phyloP scores from a whole-genome alignment of 2,888 invertebrate species.

The Phytoseiulus persimilis region DNA sequence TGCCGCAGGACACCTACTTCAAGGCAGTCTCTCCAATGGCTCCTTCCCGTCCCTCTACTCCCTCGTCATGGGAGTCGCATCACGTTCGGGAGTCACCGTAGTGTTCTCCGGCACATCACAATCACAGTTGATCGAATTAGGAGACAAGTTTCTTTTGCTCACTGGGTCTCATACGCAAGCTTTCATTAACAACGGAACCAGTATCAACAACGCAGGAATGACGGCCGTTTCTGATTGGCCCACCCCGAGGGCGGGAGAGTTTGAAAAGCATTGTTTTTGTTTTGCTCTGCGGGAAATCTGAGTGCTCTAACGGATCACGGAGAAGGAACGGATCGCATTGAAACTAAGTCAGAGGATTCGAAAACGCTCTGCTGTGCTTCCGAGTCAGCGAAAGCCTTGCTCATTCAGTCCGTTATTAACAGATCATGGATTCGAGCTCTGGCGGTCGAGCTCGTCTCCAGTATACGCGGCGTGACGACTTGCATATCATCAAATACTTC shows the following conservation, averaged over 20 bases:
- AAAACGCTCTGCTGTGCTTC: too few relatives aligned
- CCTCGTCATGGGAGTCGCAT: not conserved
- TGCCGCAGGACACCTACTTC: not conserved
- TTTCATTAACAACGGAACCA: slow-evolving; percentile 17
- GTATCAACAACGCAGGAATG: slow-evolving; percentile 29
- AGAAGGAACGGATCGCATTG: too few relatives aligned
- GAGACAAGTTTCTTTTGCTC: not conserved
- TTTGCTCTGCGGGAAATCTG: not conserved
- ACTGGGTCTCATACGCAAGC: slow-evolving; percentile 33
- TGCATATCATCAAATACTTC: not conserved
- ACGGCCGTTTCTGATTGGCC: slow-evolving; percentile 11
- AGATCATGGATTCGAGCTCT: not conserved
- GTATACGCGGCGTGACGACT: not conserved
- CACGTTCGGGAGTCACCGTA: not conserved
- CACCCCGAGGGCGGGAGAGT: not conserved
- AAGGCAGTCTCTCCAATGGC: not conserved
- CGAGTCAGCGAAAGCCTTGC: too few relatives aligned
- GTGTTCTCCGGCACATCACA: not conserved
- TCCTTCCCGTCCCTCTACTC: too few relatives aligned
- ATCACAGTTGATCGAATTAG: not conserved
- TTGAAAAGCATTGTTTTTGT: not conserved
- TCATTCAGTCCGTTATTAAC: not conserved
- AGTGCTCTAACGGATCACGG: not conserved
- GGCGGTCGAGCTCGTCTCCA: not conserved
- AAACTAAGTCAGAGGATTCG: too few relatives aligned